Base-by-base conservation (phyloP, 2,113 vertebrate genomes). In the Parus major region DNA sequence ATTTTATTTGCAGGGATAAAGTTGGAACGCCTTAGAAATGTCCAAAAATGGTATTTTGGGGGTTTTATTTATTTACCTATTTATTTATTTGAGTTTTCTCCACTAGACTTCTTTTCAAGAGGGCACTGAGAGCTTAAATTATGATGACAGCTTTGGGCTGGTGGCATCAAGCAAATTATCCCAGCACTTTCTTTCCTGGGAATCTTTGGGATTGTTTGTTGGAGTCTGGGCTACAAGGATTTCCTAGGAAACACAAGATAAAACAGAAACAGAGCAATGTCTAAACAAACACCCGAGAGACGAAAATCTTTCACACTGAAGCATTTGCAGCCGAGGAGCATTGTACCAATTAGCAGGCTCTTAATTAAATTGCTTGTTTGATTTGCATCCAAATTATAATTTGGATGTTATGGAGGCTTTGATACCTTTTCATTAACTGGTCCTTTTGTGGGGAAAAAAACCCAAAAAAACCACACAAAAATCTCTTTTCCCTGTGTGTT, bases 331-430 rank as follows among this genome's bases (percentile, higher is more conserved):
- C 53, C 46, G 41, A 92, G 92, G 65, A 91, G n/a, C 65, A 56
- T 92, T 87, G 86, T 85, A 82, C 90, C 88, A 86, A 95, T 97
- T 93, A 97, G 91, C 61, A 20, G 88, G 68, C 76, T 96, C 88
- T 96, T 97, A 94, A 97, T 98, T 97, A 97, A 97, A 89, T 88
- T 82, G 94, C 84, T 93, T 95, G 86, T 94, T 97, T 97, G 97
- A 95, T 97, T 97, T 92, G 94, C 95, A 90, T 97, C 97, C 97
- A 97, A 93, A 91, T 96, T 84, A 80, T 93, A 88, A 94, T 92
- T 82, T 81, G 90, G 61, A 28, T 88, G 60, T 93, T 93, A 50
- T 42, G 61, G 72, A 82, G 96, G 92, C 95, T 95, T 93, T 92
- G 94, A 92, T 95, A 82, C 82, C 94, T 95, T 91, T 93, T 94